These are phyloP conservation scores for Galagoides demidoff DNA, from an alignment of 2,797 vertebrate genomes.

Conservation along the genomic window DNA sequence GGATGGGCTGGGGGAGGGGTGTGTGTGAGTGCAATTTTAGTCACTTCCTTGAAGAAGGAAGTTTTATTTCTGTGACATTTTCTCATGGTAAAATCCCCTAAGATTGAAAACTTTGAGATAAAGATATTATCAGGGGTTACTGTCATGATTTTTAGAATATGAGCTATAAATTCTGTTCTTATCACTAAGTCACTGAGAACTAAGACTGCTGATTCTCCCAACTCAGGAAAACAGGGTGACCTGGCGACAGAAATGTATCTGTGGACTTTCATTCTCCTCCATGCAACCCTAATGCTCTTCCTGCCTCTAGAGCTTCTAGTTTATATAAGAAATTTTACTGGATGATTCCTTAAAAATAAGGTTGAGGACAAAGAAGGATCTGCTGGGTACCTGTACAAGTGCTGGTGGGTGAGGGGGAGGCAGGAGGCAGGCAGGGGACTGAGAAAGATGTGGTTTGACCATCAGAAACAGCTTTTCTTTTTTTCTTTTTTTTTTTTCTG, in stretches of 20 bases:
- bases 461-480: not conserved
- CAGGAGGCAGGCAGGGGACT: not conserved
- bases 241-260: not conserved
- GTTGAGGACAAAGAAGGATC: not conserved
- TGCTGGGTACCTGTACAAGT: not conserved
- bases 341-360: not conserved
- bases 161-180: slow-evolving; percentile 67
- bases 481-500: too few relatives aligned
- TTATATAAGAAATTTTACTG: not conserved
- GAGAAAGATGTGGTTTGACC: not conserved
- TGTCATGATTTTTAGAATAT: slow-evolving; percentile 51
- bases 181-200: slow-evolving; percentile 46
- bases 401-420: not conserved
- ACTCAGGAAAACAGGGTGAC: not conserved
- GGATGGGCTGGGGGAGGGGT: too few relatives aligned
- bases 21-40: not conserved
- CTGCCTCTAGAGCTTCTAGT: slow-evolving; percentile 4
- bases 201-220: slow-evolving; percentile 35
- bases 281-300: not conserved
- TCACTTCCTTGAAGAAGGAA: slow-evolving; percentile 13
- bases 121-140: slow-evolving; percentile 67
- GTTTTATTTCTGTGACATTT: slow-evolving; percentile 67
- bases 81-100: slow-evolving; percentile 55
- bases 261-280: slow-evolving; percentile 49
- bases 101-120: slow-evolving; percentile 73